A percentile compares a stretch with the other conserved stretches of the same genome.
phyloP scores from a whole-genome alignment of 2,888 invertebrate genomes.

The Sinelater perroti region DNA sequence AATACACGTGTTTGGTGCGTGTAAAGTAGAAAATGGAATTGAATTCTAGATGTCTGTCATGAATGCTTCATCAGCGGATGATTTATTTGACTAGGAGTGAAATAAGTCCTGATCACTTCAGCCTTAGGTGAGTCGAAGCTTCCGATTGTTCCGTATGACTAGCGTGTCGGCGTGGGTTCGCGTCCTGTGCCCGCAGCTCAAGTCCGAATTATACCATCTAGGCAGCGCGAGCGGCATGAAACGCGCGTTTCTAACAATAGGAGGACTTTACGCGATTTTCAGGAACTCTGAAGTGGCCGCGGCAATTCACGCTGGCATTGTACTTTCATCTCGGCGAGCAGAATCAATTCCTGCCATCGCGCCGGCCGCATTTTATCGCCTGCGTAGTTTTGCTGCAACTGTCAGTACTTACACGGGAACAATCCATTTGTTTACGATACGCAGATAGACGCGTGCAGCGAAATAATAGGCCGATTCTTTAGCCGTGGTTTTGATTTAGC shows the following conservation, averaged over 20 bases:
- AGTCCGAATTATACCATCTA: no score
- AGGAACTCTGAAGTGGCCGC: slow-evolving; percentile 25
- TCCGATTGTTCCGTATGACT: no score
- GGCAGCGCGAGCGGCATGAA: slow-evolving; percentile 15
- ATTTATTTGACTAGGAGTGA: no score
- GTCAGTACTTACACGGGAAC: slow-evolving; percentile 28
- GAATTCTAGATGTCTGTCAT: no score
- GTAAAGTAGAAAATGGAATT: no score
- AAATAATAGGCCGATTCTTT: slow-evolving; percentile 10
- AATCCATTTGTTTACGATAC: slow-evolving; percentile 29
- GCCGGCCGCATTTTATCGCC: slow-evolving; percentile 30
- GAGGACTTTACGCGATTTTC: slow-evolving; percentile 30
- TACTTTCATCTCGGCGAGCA: slow-evolving; percentile 33
- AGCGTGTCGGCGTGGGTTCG: no score
- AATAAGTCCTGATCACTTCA: no score
- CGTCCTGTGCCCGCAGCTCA: no score
- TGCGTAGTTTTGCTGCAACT: slow-evolving; percentile 24
- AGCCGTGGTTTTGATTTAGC: slow-evolving; percentile 9
- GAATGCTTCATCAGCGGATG: no score
- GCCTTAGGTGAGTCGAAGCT: no score
- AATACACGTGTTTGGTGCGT: no score
- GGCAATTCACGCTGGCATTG: slow-evolving; percentile 33
- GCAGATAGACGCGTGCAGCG: slow-evolving; percentile 11
- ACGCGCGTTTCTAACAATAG: slow-evolving; percentile 29
- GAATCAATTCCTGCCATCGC: slow-evolving; percentile 33